Percentiles rank a stretch among this genome's conserved stretches.
These are phyloP conservation scores for Anguilla obscura DNA, from an alignment of 2,797 vertebrate species.

Conservation along the genomic window DNA sequence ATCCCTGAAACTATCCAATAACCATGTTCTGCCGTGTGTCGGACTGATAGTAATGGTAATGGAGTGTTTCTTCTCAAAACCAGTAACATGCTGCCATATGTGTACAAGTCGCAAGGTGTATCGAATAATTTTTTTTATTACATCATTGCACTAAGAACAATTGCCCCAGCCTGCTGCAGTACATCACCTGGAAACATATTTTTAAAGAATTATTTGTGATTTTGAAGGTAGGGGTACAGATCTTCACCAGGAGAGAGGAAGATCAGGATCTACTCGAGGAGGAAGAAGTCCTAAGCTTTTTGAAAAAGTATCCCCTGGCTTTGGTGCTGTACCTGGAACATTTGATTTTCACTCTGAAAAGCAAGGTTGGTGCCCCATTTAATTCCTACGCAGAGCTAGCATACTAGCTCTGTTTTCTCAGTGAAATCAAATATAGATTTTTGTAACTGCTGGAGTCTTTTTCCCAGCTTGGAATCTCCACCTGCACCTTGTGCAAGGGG, in stretches of 20 bases:
- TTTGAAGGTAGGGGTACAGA: constrained; percentile 62
- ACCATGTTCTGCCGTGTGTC: no score
- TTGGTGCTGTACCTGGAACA: constrained; percentile 65
- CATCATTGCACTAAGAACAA: no score
- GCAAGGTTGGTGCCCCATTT: constrained; percentile 54
- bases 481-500: background rate
- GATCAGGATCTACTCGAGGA: constrained; percentile 43
- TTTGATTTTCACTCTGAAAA: constrained; percentile 60
- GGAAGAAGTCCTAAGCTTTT: constrained; percentile 52
- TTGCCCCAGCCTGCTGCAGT: no score
- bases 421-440: background rate
- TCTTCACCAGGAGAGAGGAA: constrained; percentile 61
- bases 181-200: no score
- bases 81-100: no score
- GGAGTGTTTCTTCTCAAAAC: no score
- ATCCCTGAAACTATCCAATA: no score
- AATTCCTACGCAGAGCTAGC: constrained; percentile 8
- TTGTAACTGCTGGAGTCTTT: background rate
- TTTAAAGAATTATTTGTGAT: background rate
- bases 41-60: no score
- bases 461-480: background rate
- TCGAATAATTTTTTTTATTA: no score
- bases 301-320: constrained; percentile 61
- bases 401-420: background rate
- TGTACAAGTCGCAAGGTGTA: no score